Evolutionary conservation across 2,888 invertebrate species (phyloP).

Genomic region (Mesorhabditis belari): DNA sequence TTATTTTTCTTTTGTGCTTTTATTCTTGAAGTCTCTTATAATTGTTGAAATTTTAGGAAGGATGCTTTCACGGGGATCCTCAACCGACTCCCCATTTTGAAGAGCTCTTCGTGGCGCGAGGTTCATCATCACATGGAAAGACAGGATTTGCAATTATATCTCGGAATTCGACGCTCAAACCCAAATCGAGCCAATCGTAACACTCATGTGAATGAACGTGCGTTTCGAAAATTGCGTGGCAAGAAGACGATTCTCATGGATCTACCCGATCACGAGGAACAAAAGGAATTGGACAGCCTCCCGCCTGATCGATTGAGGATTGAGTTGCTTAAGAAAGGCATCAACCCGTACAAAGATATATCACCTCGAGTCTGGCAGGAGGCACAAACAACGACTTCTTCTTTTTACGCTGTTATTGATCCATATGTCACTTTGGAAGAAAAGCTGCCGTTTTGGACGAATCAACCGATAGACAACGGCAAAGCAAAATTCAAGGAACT

Average conservation of each 20-base stretch:
- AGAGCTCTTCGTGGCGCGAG: too few relatives aligned
- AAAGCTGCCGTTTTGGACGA: conserved; percentile 5
- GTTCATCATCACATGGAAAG: conserved; percentile 50
- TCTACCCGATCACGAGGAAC: conserved; percentile 41
- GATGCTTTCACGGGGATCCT: too few relatives aligned
- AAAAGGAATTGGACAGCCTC: conserved; percentile 24
- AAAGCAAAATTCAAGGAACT: conserved; percentile 8
- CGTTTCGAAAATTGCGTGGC: conserved; percentile 47
- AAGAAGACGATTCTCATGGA: conserved; percentile 42
- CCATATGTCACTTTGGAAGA: conserved; percentile 39
- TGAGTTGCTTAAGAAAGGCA: conserved; percentile 36
- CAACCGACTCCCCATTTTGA: too few relatives aligned
- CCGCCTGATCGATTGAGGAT: conserved; percentile 34
- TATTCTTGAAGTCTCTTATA: too few relatives aligned
- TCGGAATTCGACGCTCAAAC: conserved; percentile 40
- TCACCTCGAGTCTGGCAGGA: conserved; percentile 44
- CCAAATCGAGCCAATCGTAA: conserved; percentile 46
- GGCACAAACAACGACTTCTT: conserved; percentile 40
- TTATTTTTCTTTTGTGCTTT: too few relatives aligned
- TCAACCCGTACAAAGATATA: conserved; percentile 46
- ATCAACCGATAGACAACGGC: conserved; percentile 8
- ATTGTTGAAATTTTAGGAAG: too few relatives aligned
- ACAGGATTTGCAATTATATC: conserved; percentile 31
- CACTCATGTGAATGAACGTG: conserved; percentile 47
- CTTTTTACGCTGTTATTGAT: conserved; percentile 45